A percentile compares a stretch with the other conserved stretches of the same genome.
Evolutionary conservation across 1,140 invertebrate genomes (phyloP).

Genomic region (Teleopsis dalmanni): DNA sequence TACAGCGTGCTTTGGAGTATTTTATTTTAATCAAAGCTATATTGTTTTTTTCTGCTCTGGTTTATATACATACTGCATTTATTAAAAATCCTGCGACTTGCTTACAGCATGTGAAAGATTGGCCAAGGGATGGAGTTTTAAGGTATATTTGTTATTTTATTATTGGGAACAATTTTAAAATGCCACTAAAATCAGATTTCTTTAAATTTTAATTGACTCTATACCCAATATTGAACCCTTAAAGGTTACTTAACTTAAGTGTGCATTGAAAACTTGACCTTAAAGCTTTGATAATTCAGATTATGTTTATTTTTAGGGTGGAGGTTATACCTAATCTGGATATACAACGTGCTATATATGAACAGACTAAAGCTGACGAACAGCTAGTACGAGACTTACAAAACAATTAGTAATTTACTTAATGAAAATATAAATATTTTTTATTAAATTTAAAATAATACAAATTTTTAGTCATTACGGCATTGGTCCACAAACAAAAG

Average conservation of each 20-base stretch:
- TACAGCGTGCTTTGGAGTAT: slow-evolving; percentile 86
- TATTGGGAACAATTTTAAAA: background rate
- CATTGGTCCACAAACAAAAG: slow-evolving; percentile 32
- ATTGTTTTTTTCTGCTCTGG: slow-evolving; percentile 79
- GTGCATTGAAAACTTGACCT: too few relatives aligned
- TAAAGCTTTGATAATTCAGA: too few relatives aligned
- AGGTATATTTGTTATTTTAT: slow-evolving; percentile 35
- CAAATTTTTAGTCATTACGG: slow-evolving; percentile 18
- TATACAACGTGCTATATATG: slow-evolving; percentile 71
- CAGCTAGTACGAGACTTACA: slow-evolving; percentile 23
- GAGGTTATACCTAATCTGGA: slow-evolving; percentile 85
- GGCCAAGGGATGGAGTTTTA: slow-evolving; percentile 93
- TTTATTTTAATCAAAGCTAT: slow-evolving; percentile 84
- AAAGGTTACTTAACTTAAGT: too few relatives aligned
- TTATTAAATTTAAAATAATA: background rate
- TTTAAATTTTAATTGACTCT: background rate
- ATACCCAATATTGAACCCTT: too few relatives aligned
- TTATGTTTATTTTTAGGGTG: slow-evolving; percentile 49
- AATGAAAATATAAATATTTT: background rate
- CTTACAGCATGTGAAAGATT: slow-evolving; percentile 80
- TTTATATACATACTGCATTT: slow-evolving; percentile 93
- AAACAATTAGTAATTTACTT: slow-evolving; percentile 27
- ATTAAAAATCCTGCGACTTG: slow-evolving; percentile 89
- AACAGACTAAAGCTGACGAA: slow-evolving; percentile 47
- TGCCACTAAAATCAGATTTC: background rate